Evolutionary conservation across 2,113 vertebrate species (phyloP).

Genomic region (Stegostoma tigrinum): DNA sequence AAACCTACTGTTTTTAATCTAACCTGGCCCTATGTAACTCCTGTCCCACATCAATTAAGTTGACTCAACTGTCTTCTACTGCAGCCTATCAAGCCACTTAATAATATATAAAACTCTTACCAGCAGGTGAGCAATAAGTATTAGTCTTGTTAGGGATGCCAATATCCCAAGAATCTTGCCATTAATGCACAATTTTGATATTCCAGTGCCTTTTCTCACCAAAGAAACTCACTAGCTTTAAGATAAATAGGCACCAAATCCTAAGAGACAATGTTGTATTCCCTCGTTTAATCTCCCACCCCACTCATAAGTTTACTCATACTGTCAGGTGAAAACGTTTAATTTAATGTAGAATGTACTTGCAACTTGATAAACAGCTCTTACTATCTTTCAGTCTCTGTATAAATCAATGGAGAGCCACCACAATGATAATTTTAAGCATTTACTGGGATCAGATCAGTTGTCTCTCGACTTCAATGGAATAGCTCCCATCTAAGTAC

Average conservation of each 20-base stretch:
- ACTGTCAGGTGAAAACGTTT: not conserved
- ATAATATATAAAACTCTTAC: not conserved
- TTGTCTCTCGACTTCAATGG: not conserved
- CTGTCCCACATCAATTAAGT: not conserved
- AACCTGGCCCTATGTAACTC: not conserved
- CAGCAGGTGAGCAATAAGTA: not conserved
- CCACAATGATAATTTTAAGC: not conserved
- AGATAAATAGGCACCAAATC: not conserved
- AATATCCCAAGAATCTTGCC: not conserved
- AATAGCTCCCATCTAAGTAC: not conserved
- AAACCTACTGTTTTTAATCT: not conserved
- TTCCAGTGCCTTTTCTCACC: not conserved
- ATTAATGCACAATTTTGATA: not conserved
- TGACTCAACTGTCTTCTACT: not conserved
- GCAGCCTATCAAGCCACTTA: not conserved
- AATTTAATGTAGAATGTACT: not conserved
- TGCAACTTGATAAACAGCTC: not conserved
- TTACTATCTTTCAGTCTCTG: not conserved
- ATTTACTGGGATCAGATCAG: not conserved
- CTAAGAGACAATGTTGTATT: not conserved
- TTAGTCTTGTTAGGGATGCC: not conserved
- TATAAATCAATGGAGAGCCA: not conserved
- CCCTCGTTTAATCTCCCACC: not conserved
- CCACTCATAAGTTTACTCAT: not conserved
- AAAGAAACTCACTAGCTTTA: not conserved